A percentile compares a stretch with the other conserved stretches of the same genome.
phyloP scores from a whole-genome alignment of 2,113 vertebrate species.

The Kryptolebias marmoratus region DNA sequence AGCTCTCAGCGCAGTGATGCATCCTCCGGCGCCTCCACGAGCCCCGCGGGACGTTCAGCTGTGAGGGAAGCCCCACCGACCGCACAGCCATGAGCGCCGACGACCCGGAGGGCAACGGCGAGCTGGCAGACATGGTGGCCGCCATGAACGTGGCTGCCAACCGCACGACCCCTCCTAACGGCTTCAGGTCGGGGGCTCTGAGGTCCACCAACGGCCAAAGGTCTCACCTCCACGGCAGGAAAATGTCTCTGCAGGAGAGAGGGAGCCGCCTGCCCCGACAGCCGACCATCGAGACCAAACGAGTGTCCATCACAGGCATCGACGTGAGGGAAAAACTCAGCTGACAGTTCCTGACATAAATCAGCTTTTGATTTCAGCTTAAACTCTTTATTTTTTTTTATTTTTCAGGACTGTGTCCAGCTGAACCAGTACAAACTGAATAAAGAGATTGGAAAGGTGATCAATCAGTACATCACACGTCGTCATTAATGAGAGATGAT shows the following conservation, averaged over 20 bases:
- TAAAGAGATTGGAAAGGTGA: conserved; percentile 95
- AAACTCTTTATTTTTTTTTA: neutral
- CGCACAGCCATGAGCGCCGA: conserved; percentile 62
- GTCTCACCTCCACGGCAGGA: conserved; percentile 83
- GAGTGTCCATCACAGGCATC: conserved; percentile 89
- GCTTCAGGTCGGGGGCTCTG: conserved; percentile 58
- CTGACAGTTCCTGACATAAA: neutral
- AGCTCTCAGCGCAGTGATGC: conserved; percentile 49
- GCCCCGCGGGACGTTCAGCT: neutral
- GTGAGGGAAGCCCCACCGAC: conserved; percentile 10
- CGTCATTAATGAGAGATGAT: neutral
- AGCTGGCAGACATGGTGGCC: conserved; percentile 87
- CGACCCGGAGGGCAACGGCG: conserved; percentile 73
- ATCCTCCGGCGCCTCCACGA: neutral
- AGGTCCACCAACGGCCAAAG: conserved; percentile 57
- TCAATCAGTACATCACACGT: too few relatives aligned
- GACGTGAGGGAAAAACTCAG: conserved; percentile 76
- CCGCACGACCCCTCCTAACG: conserved; percentile 54
- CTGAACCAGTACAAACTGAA: conserved; percentile 96
- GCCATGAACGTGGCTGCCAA: conserved; percentile 80
- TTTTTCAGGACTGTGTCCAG: conserved; percentile 88
- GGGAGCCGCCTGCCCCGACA: conserved; percentile 83
- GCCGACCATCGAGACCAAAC: conserved; percentile 92
- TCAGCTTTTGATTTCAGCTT: neutral
- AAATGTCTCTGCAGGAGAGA: conserved; percentile 92